A percentile compares a stretch with the other conserved stretches of the same genome.
Evolutionary conservation across 2,888 invertebrate species (phyloP).

Genomic region (Eupithecia abbreviata): DNA sequence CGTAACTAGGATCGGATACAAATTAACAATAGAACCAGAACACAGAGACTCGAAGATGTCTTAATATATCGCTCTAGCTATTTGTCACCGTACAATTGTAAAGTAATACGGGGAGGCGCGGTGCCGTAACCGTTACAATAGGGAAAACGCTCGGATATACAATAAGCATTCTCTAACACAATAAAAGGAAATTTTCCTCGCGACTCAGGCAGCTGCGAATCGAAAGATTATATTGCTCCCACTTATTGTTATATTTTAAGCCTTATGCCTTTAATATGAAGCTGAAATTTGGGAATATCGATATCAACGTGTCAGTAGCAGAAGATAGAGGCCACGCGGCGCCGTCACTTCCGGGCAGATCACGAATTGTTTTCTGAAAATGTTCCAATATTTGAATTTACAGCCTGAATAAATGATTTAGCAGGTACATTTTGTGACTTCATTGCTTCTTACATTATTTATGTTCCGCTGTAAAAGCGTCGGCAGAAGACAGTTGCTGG

Average conservation of each 20-base stretch:
- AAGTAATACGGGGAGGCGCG: slow-evolving; percentile 66
- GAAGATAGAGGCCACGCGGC: slow-evolving; percentile 50
- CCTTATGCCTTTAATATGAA: slow-evolving; percentile 55
- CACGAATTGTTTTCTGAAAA: slow-evolving; percentile 57
- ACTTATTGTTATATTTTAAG: slow-evolving; percentile 56
- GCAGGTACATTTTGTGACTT: slow-evolving; percentile 40
- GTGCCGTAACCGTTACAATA: slow-evolving; percentile 64
- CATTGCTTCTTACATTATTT: slow-evolving; percentile 39
- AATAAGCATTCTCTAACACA: slow-evolving; percentile 78
- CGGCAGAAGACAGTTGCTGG: slow-evolving; percentile 19
- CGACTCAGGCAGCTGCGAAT: slow-evolving; percentile 58
- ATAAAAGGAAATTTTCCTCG: slow-evolving; percentile 76
- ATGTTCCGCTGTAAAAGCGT: slow-evolving; percentile 36
- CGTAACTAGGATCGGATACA: slow-evolving; percentile 44
- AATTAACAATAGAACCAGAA: slow-evolving; percentile 59
- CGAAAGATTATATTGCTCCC: slow-evolving; percentile 63
- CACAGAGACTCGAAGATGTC: slow-evolving; percentile 50
- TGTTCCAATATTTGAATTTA: slow-evolving; percentile 45
- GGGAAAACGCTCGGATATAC: slow-evolving; percentile 73
- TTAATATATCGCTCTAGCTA: slow-evolving; percentile 70
- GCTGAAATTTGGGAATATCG: slow-evolving; percentile 50
- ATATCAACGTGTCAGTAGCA: slow-evolving; percentile 57
- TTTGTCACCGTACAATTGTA: slow-evolving; percentile 75
- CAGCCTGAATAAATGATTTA: slow-evolving; percentile 47
- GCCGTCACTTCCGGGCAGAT: slow-evolving; percentile 60